Conservation (phyloP, 2,888 invertebrate genomes). For the Bhutanitis thaidina region DNA sequence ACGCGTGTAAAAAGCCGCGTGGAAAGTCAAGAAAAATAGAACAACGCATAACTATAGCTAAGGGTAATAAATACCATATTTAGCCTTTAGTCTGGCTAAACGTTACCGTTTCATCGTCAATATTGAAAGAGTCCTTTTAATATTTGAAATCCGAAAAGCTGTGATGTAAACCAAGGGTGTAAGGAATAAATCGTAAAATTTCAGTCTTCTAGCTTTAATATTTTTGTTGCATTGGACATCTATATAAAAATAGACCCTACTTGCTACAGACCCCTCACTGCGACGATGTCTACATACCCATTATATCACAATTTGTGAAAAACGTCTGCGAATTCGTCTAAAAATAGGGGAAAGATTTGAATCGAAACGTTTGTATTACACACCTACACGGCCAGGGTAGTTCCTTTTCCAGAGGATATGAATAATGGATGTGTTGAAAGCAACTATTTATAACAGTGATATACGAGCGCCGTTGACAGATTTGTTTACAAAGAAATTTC, state of each 20-base stretch:
- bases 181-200: conserved; percentile 2
- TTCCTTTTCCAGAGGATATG: conserved; percentile 28
- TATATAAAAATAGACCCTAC: neutral
- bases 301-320: conserved; percentile 1
- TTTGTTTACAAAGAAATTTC: conserved; percentile 10
- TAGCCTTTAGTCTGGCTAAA: too few species aligned
- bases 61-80: too few species aligned
- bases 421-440: conserved; percentile 35
- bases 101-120: neutral
- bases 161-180: too few species aligned
- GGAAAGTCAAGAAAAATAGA: too few species aligned
- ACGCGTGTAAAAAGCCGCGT: too few species aligned
- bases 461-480: conserved; percentile 28
- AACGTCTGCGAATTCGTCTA: neutral
- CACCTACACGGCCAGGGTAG: neutral
- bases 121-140: conserved; percentile 22
- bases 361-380: neutral
- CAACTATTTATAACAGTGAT: conserved; percentile 33
- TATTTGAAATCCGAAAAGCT: neutral
- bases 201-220: neutral
- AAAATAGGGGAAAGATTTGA: neutral
- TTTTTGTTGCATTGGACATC: neutral
- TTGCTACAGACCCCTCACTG: neutral
- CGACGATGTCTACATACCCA: neutral
- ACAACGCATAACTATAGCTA: too few species aligned